These are phyloP conservation scores for Bombus impatiens DNA, from an alignment of 1,140 invertebrate genomes.

Conservation along the genomic window DNA sequence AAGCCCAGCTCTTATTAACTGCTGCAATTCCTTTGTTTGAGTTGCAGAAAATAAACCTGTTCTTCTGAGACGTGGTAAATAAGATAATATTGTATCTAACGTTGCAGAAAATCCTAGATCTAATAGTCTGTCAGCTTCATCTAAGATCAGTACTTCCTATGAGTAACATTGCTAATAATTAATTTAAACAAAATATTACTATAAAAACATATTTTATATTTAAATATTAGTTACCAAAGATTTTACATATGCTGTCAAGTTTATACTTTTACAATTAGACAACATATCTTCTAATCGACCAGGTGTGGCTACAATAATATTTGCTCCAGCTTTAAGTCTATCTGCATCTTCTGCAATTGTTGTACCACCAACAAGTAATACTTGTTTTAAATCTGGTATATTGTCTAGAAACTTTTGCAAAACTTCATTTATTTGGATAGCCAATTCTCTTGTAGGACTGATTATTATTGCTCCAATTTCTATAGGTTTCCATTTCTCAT, in stretches of 20 bases:
- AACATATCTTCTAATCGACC: conserved; percentile 96
- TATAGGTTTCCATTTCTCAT: conserved; percentile 86
- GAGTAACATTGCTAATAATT: conserved; percentile 8
- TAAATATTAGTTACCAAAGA: conserved; percentile 84
- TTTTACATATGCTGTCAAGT: conserved; percentile 87
- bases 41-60: conserved; percentile 99
- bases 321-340: conserved; percentile 88
- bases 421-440: conserved; percentile 93
- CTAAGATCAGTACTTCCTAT: conserved; percentile 95
- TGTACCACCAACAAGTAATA: conserved; percentile 92
- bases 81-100: conserved; percentile 95
- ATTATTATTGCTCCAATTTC: conserved; percentile 95
- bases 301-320: conserved; percentile 96
- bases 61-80: conserved; percentile 95
- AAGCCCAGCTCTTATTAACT: conserved; percentile 95
- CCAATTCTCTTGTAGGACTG: conserved; percentile 96
- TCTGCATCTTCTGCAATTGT: conserved; percentile 88
- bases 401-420: conserved; percentile 85
- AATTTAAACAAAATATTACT: neutral
- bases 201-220: neutral
- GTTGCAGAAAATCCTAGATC: conserved; percentile 95
- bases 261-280: conserved; percentile 85
- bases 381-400: conserved; percentile 82
- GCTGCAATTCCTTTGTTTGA: conserved; percentile 96
- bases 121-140: conserved; percentile 97